Conservation (phyloP, 23 tunicate genomes). For the Ciona savignyi region DNA sequence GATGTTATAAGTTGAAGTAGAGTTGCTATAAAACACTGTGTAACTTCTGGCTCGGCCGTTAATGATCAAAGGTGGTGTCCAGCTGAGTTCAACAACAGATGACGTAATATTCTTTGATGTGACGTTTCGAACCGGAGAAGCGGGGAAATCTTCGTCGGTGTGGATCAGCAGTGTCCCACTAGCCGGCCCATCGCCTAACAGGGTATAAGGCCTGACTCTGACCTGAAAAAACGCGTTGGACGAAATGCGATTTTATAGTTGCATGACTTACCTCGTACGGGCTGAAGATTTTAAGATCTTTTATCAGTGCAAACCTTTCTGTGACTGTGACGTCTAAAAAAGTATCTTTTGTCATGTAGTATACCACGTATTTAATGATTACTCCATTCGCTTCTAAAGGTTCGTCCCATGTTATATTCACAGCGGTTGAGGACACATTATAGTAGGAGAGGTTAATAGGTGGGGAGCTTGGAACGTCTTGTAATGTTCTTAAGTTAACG, state of each 20-base stretch:
- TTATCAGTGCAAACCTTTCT: not conserved
- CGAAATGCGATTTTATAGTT: too few relatives aligned
- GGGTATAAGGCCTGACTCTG: not conserved
- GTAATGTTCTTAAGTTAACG: not conserved
- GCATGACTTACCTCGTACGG: not conserved
- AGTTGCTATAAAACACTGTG: conserved; percentile 14
- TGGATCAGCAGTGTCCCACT: not conserved
- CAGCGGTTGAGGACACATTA: not conserved
- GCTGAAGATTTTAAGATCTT: not conserved
- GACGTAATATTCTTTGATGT: conserved; percentile 42
- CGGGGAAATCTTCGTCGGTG: conserved; percentile 31
- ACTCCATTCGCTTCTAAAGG: not conserved
- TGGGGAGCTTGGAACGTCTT: not conserved
- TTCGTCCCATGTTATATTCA: not conserved
- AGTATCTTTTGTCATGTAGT: not conserved
- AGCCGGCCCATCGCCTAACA: not conserved
- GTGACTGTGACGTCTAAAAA: not conserved
- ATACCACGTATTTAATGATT: not conserved
- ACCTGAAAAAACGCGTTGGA: too few relatives aligned
- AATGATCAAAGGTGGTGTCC: conserved; percentile 36
- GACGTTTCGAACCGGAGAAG: conserved; percentile 37
- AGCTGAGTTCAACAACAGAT: conserved; percentile 41
- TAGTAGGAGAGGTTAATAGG: not conserved
- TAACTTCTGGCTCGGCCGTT: conserved; percentile 46
- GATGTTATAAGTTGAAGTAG: not conserved